Conservation (phyloP, 1,140 invertebrate genomes). For the Aplysia californica region DNA sequence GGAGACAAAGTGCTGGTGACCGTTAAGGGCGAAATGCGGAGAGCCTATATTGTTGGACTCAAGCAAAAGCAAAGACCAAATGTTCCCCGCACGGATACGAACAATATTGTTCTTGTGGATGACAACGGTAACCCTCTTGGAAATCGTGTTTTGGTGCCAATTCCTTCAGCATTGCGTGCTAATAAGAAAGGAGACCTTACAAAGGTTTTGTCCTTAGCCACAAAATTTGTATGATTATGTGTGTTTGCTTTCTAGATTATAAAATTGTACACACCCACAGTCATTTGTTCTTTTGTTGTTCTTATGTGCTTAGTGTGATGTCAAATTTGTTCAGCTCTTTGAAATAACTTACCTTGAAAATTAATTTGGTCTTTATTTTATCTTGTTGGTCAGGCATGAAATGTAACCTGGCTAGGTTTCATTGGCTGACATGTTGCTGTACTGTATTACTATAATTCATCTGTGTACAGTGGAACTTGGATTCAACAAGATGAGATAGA, state of each 20-base stretch:
- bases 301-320: no score
- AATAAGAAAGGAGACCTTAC: slow-evolving; percentile 91
- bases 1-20: slow-evolving; percentile 87
- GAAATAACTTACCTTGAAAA: background rate
- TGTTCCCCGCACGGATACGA: slow-evolving; percentile 94
- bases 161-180: slow-evolving; percentile 88
- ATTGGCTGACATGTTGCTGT: no score
- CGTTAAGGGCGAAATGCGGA: slow-evolving; percentile 96
- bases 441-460: no score
- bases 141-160: slow-evolving; percentile 93
- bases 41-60: slow-evolving; percentile 94
- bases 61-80: slow-evolving; percentile 81
- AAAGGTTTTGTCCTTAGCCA: slow-evolving; percentile 93
- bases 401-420: no score
- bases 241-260: background rate
- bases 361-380: background rate
- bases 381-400: no score
- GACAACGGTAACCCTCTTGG: slow-evolving; percentile 93
- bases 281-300: no score
- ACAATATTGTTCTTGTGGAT: slow-evolving; percentile 96
- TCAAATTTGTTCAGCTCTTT: background rate
- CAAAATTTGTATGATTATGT: slow-evolving; percentile 84
- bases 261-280: no score
- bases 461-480: no score
- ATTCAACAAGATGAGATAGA: no score